These are phyloP conservation scores for Pseudomyrmex pallidus DNA, from an alignment of 1,140 invertebrate genomes.

Conservation along the genomic window DNA sequence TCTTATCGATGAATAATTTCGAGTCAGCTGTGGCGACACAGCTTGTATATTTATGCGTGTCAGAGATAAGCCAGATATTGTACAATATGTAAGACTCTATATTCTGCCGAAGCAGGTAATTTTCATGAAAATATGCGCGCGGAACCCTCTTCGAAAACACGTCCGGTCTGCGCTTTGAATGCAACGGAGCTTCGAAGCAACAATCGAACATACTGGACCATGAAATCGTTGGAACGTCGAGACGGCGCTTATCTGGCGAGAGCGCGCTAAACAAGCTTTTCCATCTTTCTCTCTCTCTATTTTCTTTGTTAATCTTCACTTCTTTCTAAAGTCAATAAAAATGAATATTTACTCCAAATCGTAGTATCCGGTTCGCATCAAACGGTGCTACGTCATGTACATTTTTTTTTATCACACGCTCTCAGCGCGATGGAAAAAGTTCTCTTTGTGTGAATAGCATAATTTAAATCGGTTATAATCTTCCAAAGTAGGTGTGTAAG, in stretches of 20 bases:
- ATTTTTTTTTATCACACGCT: background rate
- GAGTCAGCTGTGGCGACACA: slow-evolving; percentile 7
- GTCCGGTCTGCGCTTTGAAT: slow-evolving; percentile 14
- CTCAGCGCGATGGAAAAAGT: background rate
- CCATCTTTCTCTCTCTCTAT: background rate
- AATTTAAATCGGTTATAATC: no score
- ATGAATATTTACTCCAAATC: background rate
- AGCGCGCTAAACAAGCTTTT: slow-evolving; percentile 29
- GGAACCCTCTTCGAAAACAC: slow-evolving; percentile 48
- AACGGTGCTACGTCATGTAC: background rate
- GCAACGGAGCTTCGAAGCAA: slow-evolving; percentile 23
- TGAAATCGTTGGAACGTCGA: slow-evolving; percentile 35
- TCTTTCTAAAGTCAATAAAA: slow-evolving; percentile 41
- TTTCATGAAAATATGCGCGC: slow-evolving; percentile 49
- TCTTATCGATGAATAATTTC: slow-evolving; percentile 29
- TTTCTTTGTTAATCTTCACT: background rate
- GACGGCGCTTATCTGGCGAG: background rate
- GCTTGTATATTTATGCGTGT: slow-evolving; percentile 7
- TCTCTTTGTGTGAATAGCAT: no score
- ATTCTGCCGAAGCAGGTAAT: slow-evolving; percentile 19
- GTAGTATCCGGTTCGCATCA: background rate
- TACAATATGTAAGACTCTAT: slow-evolving; percentile 22
- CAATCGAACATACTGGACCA: slow-evolving; percentile 46
- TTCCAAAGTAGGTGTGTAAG: no score
- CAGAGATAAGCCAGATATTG: slow-evolving; percentile 35